Conservation (phyloP, 1,140 invertebrate species). For the Ostrea denselamellosa region DNA sequence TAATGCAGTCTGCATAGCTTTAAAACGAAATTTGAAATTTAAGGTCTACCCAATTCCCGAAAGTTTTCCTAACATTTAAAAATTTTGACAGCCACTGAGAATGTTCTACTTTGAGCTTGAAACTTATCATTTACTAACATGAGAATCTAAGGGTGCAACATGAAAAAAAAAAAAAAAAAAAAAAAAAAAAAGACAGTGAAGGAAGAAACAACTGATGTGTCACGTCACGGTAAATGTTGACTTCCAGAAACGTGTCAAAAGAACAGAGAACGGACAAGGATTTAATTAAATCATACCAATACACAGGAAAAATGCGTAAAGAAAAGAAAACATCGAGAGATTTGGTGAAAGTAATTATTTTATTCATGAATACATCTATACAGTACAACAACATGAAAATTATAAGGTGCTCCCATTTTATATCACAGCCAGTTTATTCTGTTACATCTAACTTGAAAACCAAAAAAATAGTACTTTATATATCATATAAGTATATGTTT, state of each 20-base stretch:
- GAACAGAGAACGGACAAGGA: not conserved
- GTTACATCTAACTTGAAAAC: not conserved
- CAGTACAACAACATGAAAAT: not conserved
- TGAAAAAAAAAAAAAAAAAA: not conserved
- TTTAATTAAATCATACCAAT: not conserved
- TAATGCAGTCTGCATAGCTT: no score
- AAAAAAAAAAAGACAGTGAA: not conserved
- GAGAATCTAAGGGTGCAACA: conserved; percentile 25
- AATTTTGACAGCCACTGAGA: conserved; percentile 1
- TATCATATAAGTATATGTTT: not conserved
- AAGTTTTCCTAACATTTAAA: not conserved
- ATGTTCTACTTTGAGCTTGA: conserved; percentile 6
- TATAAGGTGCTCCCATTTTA: conserved; percentile 14
- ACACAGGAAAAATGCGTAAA: not conserved
- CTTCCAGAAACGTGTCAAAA: not conserved
- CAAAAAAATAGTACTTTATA: not conserved
- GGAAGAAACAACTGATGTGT: not conserved
- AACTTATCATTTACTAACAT: not conserved
- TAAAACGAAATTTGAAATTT: not conserved
- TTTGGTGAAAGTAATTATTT: conserved; percentile 18
- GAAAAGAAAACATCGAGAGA: not conserved
- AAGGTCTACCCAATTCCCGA: not conserved
- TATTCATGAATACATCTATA: conserved; percentile 28
- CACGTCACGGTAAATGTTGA: not conserved
- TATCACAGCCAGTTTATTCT: not conserved